Base-by-base conservation (phyloP, 2,113 vertebrate genomes). In the Phoxinus phoxinus region DNA sequence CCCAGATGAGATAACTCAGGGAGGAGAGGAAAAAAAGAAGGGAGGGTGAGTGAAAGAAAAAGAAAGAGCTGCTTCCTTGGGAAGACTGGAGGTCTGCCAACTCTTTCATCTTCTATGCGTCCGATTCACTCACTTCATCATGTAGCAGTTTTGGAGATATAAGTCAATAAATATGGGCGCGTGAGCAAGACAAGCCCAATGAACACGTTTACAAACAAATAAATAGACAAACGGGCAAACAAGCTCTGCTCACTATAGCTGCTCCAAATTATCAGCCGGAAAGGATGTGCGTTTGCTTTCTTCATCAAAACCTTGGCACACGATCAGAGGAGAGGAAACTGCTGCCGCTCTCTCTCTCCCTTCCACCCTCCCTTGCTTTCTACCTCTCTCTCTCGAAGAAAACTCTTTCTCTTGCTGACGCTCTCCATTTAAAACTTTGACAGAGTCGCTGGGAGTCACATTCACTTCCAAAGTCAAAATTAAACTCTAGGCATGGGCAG, bases 1-100 rank as follows among this genome's bases (percentile, higher is more conserved):
- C 92, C 94, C 93, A 94, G 91, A 93, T 94, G 94, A 95, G 94
- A 95, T 95, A 95, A 94, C 92, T 93, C 65, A 2, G 89, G 85
- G 87, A 87, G 91, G 80, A 86, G 27, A 85, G 76, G 86, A 46
- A 77, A 51, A 58, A 77, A 84, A 86, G 84, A 89, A 91, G 89
- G 80, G 88, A 86, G 86, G 53, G 73, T 32, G 81, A 23, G 88
- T 65, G 87, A 86, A 91, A 67, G 77, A 85, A 67, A 85, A 72
- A 84, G 81, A 81, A 73, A 83, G 61, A 69, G 73, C 67, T 86
- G 91, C 89, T 89, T 92, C 92, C 87, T 90, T 83, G 86, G 85
- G 71, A 89, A 91, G 85, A 61, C 87, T 93, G 94, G 94, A 92
- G 87, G 85, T 79, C 1, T 81, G 92, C 94, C 94, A 94, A 92